Evolutionary conservation across 2,888 invertebrate species (phyloP).

Genomic region (Cartodere bifasciata): DNA sequence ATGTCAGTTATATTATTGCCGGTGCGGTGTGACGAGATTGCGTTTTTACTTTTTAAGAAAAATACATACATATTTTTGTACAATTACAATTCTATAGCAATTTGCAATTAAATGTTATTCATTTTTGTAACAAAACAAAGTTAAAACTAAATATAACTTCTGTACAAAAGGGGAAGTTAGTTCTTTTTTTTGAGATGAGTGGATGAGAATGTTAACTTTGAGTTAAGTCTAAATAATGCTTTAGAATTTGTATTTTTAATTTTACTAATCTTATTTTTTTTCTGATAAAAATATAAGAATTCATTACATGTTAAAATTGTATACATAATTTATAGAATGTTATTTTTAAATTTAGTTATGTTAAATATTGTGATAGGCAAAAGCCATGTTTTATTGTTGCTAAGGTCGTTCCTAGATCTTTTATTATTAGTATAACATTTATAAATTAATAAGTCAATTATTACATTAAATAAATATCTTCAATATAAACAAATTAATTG

Average conservation of each 20-base stretch:
- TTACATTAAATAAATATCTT: conserved; percentile 34
- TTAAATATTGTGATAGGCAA: conserved; percentile 39
- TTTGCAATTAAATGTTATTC: too few relatives aligned
- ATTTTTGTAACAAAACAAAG: too few relatives aligned
- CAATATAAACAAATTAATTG: conserved; percentile 42
- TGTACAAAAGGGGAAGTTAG: too few relatives aligned
- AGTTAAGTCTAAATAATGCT: too few relatives aligned
- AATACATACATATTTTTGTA: too few relatives aligned
- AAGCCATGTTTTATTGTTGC: conserved; percentile 38
- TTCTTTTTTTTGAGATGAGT: too few relatives aligned
- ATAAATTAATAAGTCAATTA: conserved; percentile 34
- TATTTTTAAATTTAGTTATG: conserved; percentile 37
- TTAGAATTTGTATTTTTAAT: conserved; percentile 36
- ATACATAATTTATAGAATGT: conserved; percentile 40
- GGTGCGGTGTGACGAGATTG: too few relatives aligned
- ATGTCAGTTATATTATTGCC: too few relatives aligned
- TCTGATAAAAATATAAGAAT: conserved; percentile 28
- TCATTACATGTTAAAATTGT: conserved; percentile 40
- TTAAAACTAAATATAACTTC: too few relatives aligned
- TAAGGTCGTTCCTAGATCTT: conserved; percentile 34
- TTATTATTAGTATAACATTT: conserved; percentile 27
- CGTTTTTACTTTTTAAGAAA: too few relatives aligned
- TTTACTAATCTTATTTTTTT: conserved; percentile 29
- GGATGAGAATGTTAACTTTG: too few relatives aligned
- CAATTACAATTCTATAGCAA: too few relatives aligned